phyloP scores from a whole-genome alignment of 2,797 vertebrate genomes.

The Echeneis naucrates region DNA sequence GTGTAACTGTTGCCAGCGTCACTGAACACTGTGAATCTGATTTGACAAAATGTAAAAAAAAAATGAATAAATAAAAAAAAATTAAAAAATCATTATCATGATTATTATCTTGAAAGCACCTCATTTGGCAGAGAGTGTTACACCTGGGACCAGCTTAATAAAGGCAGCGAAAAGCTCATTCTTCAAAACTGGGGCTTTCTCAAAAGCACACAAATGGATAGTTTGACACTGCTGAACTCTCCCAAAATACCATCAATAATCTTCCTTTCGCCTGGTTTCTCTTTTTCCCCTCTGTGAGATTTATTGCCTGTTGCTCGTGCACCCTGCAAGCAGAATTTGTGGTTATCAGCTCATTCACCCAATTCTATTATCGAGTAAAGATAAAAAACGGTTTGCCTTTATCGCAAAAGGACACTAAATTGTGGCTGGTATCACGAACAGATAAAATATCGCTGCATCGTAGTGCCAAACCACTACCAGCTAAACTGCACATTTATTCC shows the following conservation, averaged over 20 bases:
- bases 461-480: constrained; percentile 16
- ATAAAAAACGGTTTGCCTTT: constrained; percentile 18
- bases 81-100: too few relatives aligned
- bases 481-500: constrained; percentile 58
- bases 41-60: constrained; percentile 37
- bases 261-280: constrained; percentile 40
- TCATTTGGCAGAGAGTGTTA: constrained; percentile 45
- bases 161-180: constrained; percentile 64
- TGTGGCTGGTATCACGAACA: constrained; percentile 6
- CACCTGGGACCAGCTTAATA: constrained; percentile 55
- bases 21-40: constrained; percentile 17
- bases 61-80: too few relatives aligned
- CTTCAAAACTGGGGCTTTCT: constrained; percentile 58
- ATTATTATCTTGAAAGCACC: constrained; percentile 38
- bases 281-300: constrained; percentile 51
- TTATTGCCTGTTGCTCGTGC: constrained; percentile 51
- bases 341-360: constrained; percentile 41
- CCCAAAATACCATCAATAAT: constrained; percentile 69
- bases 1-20: constrained; percentile 40
- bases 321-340: constrained; percentile 39
- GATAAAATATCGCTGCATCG: constrained; percentile 31
- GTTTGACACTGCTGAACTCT: constrained; percentile 69
- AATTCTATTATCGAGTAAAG: constrained; percentile 18
- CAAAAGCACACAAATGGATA: constrained; percentile 68
- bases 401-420: constrained; percentile 15